Evolutionary conservation across 2,113 vertebrate species (phyloP).

Genomic region (Panurus biarmicus): DNA sequence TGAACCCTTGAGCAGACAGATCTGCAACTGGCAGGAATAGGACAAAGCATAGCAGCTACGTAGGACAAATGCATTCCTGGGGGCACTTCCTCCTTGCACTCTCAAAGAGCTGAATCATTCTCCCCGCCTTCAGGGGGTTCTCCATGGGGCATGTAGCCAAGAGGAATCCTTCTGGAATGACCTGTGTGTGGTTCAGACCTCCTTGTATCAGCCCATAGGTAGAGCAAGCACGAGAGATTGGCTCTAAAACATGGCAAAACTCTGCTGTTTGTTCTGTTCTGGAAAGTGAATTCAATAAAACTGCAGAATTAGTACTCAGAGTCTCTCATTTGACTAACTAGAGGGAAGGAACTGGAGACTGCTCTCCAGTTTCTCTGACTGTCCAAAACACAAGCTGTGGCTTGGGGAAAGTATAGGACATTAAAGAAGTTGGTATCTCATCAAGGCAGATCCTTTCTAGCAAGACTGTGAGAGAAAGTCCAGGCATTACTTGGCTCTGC

Average conservation of each 20-base stretch:
- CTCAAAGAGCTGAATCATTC: not conserved
- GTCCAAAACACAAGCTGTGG: not conserved
- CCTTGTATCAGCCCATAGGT: not conserved
- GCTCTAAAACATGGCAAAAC: not conserved
- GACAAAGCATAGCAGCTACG: not conserved
- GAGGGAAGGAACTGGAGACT: not conserved
- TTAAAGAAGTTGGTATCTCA: not conserved
- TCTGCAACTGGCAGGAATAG: not conserved
- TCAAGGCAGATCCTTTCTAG: not conserved
- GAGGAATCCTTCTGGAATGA: not conserved
- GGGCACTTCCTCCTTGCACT: not conserved
- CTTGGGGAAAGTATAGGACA: not conserved
- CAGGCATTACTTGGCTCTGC: not conserved
- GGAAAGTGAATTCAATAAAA: not conserved
- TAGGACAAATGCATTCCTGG: not conserved
- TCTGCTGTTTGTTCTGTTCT: not conserved
- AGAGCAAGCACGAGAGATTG: not conserved
- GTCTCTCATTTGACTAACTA: not conserved
- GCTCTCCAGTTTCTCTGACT: not conserved
- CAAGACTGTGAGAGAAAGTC: not conserved
- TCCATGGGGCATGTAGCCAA: not conserved
- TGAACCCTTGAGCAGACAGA: not conserved
- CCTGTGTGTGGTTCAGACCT: not conserved
- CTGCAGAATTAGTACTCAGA: not conserved
- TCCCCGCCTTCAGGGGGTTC: not conserved